Percentiles rank a stretch among this genome's conserved stretches.
Evolutionary conservation across 92 coral and sea anemone genomes (phyloP).

Genomic region (Hydrozoanthus gracilis): DNA sequence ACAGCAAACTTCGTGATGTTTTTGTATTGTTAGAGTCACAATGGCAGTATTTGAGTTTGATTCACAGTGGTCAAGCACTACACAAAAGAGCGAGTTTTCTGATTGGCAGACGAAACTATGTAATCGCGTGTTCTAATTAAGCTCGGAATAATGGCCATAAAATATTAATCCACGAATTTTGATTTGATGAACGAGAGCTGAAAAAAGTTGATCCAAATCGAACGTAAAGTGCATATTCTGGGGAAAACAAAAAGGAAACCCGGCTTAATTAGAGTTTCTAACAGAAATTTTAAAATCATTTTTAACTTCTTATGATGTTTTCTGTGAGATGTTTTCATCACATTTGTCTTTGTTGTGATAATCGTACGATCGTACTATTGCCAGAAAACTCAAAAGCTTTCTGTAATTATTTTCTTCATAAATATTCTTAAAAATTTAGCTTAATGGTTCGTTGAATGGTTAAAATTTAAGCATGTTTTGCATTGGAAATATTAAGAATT

Average conservation of each 20-base stretch:
- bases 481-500: not conserved
- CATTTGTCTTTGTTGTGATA: constrained; percentile 3
- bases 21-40: constrained; percentile 33
- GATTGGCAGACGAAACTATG: constrained; percentile 37
- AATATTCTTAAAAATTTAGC: constrained; percentile 8
- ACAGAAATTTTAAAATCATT: not conserved
- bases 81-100: constrained; percentile 21
- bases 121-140: constrained; percentile 54
- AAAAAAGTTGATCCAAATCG: not conserved
- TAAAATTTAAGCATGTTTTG: constrained; percentile 3
- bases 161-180: constrained; percentile 44
- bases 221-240: not conserved
- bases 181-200: constrained; percentile 14
- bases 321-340: not conserved
- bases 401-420: constrained; percentile 21
- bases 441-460: not conserved
- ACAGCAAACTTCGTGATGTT: constrained; percentile 54
- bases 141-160: constrained; percentile 24
- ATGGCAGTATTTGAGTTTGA: constrained; percentile 49
- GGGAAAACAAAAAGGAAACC: not conserved
- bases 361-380: constrained; percentile 3
- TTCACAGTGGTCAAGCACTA: constrained; percentile 45
- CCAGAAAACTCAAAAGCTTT: constrained; percentile 3
- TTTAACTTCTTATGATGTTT: not conserved
- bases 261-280: not conserved